phyloP scores from a whole-genome alignment of 2,113 vertebrate genomes.

The Kryptolebias marmoratus region DNA sequence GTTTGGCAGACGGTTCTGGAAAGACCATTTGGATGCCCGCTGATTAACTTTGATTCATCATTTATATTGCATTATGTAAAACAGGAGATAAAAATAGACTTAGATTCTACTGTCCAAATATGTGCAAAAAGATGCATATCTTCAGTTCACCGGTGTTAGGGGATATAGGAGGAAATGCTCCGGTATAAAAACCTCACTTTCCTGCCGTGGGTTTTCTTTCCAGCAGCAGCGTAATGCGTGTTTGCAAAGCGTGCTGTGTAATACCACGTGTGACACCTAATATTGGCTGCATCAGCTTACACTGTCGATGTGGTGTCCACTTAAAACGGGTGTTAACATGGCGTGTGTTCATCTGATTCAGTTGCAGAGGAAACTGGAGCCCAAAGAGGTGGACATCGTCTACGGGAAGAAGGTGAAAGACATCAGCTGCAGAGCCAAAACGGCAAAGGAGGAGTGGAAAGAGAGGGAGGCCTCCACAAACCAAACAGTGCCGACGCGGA shows the following conservation, averaged over 20 bases:
- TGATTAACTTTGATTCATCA: slow-evolving; percentile 19
- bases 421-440: slow-evolving; percentile 88
- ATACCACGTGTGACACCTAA: slow-evolving; percentile 45
- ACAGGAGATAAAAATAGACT: slow-evolving; percentile 10
- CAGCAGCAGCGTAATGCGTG: slow-evolving; percentile 31
- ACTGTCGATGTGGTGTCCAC: slow-evolving; percentile 49
- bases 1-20: slow-evolving; percentile 21
- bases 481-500: slow-evolving; percentile 90
- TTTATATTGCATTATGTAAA: slow-evolving; percentile 7
- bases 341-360: slow-evolving; percentile 64
- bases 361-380: slow-evolving; percentile 93
- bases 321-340: slow-evolving; percentile 67
- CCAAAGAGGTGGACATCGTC: slow-evolving; percentile 88
- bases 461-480: slow-evolving; percentile 87
- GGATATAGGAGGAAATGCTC: neutral
- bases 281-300: slow-evolving; percentile 55
- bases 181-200: neutral
- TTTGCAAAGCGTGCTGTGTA: slow-evolving; percentile 59
- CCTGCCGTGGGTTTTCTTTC: slow-evolving; percentile 4
- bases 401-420: slow-evolving; percentile 91
- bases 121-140: neutral
- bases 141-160: neutral
- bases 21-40: slow-evolving; percentile 13
- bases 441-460: slow-evolving; percentile 92
- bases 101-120: neutral